These are phyloP conservation scores for Plectropomus leopardus DNA, from an alignment of 2,113 vertebrate genomes.

Conservation along the genomic window DNA sequence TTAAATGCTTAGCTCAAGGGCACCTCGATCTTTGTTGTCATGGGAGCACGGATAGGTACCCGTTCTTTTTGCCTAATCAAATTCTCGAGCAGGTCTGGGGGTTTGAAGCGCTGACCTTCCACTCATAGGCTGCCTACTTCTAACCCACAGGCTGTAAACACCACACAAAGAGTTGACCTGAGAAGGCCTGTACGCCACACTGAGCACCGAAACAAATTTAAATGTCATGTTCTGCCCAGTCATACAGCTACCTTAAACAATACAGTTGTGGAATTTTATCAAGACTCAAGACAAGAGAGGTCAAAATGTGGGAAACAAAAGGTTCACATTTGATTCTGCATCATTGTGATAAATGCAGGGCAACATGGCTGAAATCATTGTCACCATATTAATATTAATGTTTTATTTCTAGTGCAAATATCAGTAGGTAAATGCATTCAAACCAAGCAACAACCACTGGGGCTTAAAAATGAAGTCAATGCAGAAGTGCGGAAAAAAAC, in stretches of 20 bases:
- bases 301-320: not conserved
- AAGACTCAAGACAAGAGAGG: not conserved
- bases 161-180: not conserved
- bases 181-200: not conserved
- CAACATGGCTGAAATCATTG: not conserved
- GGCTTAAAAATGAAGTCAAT: too few relatives aligned
- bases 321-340: not conserved
- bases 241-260: not conserved
- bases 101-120: constrained; percentile 25
- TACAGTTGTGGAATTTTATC: not conserved
- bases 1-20: constrained; percentile 66
- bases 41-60: constrained; percentile 21
- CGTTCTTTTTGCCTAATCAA: constrained; percentile 44
- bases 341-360: not conserved
- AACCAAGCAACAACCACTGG: too few relatives aligned
- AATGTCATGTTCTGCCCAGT: constrained; percentile 10
- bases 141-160: constrained; percentile 3
- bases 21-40: constrained; percentile 47
- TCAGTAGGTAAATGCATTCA: not conserved
- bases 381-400: not conserved
- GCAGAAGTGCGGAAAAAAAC: too few relatives aligned
- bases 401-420: not conserved
- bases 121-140: not conserved
- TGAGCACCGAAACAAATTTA: not conserved
- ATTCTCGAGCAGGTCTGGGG: constrained; percentile 17